phyloP scores from a whole-genome alignment of 2,113 vertebrate species.

The Platichthys flesus region DNA sequence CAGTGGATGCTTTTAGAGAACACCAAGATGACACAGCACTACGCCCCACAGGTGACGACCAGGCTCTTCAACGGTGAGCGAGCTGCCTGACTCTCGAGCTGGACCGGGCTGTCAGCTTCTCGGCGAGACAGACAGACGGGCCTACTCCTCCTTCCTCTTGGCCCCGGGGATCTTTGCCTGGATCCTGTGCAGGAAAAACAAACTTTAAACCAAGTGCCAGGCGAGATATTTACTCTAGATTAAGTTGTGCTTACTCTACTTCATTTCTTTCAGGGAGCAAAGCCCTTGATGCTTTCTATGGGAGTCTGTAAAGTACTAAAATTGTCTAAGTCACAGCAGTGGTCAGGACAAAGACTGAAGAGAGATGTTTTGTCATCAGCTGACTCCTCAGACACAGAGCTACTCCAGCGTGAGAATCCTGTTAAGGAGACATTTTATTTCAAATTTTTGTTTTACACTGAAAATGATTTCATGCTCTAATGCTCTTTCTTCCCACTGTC shows the following conservation, averaged over 20 bases:
- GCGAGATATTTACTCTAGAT: slow-evolving; percentile 9
- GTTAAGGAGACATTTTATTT: too few relatives aligned
- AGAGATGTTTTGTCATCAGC: neutral
- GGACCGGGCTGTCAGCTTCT: slow-evolving; percentile 60
- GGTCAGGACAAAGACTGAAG: too few relatives aligned
- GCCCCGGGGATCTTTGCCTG: slow-evolving; percentile 98
- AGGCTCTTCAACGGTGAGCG: slow-evolving; percentile 81
- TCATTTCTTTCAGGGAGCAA: neutral
- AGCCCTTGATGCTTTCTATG: neutral
- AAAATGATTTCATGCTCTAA: too few relatives aligned
- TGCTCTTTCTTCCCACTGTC: too few relatives aligned
- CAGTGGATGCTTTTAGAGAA: slow-evolving; percentile 82
- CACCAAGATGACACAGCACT: slow-evolving; percentile 86
- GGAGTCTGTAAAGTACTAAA: neutral
- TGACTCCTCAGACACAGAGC: neutral
- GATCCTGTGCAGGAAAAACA: slow-evolving; percentile 83
- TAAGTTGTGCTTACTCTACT: slow-evolving; percentile 1
- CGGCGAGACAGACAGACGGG: slow-evolving; percentile 19
- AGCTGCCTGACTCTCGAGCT: slow-evolving; percentile 62
- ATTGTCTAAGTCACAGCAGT: neutral
- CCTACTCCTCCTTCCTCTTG: slow-evolving; percentile 96
- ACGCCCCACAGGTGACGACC: slow-evolving; percentile 80
- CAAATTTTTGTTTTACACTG: too few relatives aligned
- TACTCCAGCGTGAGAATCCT: too few relatives aligned
- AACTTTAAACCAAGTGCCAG: slow-evolving; percentile 5